Evolutionary conservation across 2,888 invertebrate genomes (phyloP), one percentile per base, ranked within the genome.

Genomic region (Chrysolina haemoptera): DNA sequence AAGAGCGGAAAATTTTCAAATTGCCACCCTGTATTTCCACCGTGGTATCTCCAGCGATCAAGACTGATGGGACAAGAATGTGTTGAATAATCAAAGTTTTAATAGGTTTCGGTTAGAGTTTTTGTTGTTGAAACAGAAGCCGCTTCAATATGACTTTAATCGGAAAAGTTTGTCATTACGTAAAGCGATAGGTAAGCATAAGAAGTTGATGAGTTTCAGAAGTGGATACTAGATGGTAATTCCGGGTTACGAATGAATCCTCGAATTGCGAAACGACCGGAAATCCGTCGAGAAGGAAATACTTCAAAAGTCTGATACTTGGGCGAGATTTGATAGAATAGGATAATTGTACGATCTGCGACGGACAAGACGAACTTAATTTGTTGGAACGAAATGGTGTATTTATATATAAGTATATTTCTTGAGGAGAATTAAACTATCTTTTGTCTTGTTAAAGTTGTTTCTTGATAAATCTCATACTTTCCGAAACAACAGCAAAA

Each of bases 51-150:
- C 46, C 22, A n/a, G 27, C 27, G 40, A 53, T 65, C 8, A 18
- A 16, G 22, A 53, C 67, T 40, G 41, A 53, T 53, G 12, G 71
- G 71, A 67, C 66, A 75, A 73, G 74, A 75, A 78, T 75, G 66
- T 73, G 69, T 67, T 78, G 72, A 72, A 75, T 78, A 76, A 78
- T 78, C 75, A 75, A 78, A 78, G 70, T 76, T 78, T 78, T 76
- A 76, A 76, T 75, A 71, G 73, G 65, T 76, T 78, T 76, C 62
- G 63, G 62, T 59, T 68, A 50, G 64, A 71, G 72, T 76, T 76
- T 76, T 75, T 76, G 75, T 75, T 71, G 65, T 72, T 71, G 68
- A 68, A 77, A 71, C 48, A 69, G 69, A 22, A 73, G 43, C 62
- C 66, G 68, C 59, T 59, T 63, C 59, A 35, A 62, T 43, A 70